A percentile compares a stretch with the other conserved stretches of the same genome.
Conservation (phyloP, 1,140 invertebrate genomes). For the Brachionus manjavacas region DNA sequence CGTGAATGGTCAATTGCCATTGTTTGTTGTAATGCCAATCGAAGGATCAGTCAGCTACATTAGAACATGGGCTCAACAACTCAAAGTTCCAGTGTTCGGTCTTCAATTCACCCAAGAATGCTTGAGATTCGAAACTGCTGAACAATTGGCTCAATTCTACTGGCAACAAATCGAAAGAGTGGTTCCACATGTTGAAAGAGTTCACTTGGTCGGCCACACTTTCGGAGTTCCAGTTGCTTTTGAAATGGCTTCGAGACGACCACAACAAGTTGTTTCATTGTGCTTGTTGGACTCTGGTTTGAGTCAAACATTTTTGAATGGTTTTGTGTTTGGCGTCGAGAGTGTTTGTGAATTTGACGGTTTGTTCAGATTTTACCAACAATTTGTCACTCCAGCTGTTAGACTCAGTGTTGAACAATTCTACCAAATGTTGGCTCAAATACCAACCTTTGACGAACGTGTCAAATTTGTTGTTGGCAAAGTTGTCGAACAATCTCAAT, state of each 20-base stretch:
- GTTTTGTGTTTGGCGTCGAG: not conserved
- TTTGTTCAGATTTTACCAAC: slow-evolving; percentile 37
- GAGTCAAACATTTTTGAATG: slow-evolving; percentile 16
- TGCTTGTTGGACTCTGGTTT: slow-evolving; percentile 25
- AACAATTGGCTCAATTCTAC: slow-evolving; percentile 25
- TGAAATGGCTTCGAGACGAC: slow-evolving; percentile 19
- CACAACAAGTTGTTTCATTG: slow-evolving; percentile 20
- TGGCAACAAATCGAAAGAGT: slow-evolving; percentile 34
- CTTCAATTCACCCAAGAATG: not conserved
- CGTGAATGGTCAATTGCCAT: slow-evolving; percentile 13
- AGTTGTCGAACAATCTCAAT: slow-evolving; percentile 14
- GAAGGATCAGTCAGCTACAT: not conserved
- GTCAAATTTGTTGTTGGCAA: slow-evolving; percentile 20
- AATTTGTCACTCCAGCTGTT: not conserved
- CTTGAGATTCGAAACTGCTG: not conserved
- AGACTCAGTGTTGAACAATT: slow-evolving; percentile 14
- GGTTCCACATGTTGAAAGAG: slow-evolving; percentile 5
- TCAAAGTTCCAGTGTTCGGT: slow-evolving; percentile 19
- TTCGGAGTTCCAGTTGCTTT: slow-evolving; percentile 30
- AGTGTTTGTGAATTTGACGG: not conserved
- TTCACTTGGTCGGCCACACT: slow-evolving; percentile 1
- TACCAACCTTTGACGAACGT: slow-evolving; percentile 2
- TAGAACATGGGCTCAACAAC: slow-evolving; percentile 21
- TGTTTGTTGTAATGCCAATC: slow-evolving; percentile 20
- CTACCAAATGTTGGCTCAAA: not conserved